These are phyloP conservation scores for Pyxicephalus adspersus DNA, from an alignment of 2,113 vertebrate species.

Conservation along the genomic window DNA sequence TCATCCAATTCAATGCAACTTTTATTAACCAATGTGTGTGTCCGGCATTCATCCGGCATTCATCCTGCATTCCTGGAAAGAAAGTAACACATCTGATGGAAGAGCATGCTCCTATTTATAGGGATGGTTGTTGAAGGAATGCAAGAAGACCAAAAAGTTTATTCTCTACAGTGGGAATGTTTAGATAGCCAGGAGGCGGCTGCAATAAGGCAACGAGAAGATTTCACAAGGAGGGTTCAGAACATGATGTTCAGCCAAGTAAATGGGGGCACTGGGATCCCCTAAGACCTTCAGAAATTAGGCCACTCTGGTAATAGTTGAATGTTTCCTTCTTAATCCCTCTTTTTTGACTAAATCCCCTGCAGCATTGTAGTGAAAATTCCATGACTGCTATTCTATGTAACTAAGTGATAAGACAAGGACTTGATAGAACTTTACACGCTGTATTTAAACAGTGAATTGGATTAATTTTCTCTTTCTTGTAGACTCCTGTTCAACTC, in stretches of 20 bases:
- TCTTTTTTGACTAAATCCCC: conserved; percentile 14
- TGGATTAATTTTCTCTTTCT: neutral
- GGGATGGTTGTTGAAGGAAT: conserved; percentile 42
- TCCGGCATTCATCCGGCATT: neutral
- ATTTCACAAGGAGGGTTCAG: neutral
- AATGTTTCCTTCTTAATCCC: conserved; percentile 32
- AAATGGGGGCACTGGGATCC: conserved; percentile 16
- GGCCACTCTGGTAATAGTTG: conserved; percentile 7
- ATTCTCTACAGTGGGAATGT: conserved; percentile 16
- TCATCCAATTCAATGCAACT: neutral
- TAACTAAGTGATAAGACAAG: neutral
- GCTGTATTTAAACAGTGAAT: neutral
- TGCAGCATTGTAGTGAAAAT: conserved; percentile 4
- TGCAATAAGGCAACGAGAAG: neutral
- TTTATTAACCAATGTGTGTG: neutral
- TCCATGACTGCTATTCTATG: neutral
- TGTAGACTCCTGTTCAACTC: neutral
- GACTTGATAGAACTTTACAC: no score
- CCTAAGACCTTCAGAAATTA: conserved; percentile 40
- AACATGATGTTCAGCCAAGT: conserved; percentile 41
- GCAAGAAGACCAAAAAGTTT: conserved; percentile 40
- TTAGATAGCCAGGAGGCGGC: neutral
- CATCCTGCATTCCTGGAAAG: conserved; percentile 22
- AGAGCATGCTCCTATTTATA: conserved; percentile 49
- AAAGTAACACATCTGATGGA: conserved; percentile 16